Base-by-base conservation (phyloP, 2,888 invertebrate species). In the Autographa pulchrina region DNA sequence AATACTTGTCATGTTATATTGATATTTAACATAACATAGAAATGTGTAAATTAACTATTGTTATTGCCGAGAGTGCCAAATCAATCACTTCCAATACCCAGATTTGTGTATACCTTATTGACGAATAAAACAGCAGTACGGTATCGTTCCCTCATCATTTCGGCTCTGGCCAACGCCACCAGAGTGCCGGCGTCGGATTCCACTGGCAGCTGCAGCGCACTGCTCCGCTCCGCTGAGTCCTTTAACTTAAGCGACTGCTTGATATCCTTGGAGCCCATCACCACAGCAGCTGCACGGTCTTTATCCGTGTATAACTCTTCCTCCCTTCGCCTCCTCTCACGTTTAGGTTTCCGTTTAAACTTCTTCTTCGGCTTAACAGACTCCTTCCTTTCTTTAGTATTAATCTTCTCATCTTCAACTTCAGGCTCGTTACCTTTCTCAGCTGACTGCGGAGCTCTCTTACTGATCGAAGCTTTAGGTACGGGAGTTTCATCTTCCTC, bases 281-380 rank as follows among this genome's bases (percentile, higher is more conserved):
- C 98, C 18, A 98, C 98, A 0, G 98, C 98, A 0, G 99, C 98
- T 0, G 98, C 99, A 8, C 99, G 96, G 89, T 98, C 98, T 88
- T 99, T 99, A 89, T 99, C 99, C 25, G 98, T 98, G 87, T 98
- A 99, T 31, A 98, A 92, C 87, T 98, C 98, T 82, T 98, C 98
- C 75, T 96, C 93, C 7, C 94, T 88, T 52, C 91, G 85, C 54
- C 94, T 86, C 71, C 92, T 89, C 66, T 95, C 95, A 1, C 94
- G 91, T 74, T 94, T 95, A 63, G 89, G 92, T 70, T 93, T 95
- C 6, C 90, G 85, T 38, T 91, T 92, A 65, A 88, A 91, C 69
- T 89, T 93, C 78, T 92, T 92, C 63, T 88, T 91, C 6, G 92
- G 92, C 70, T 94, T 93, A 41, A 90, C 85, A 1, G 92, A 91